Evolutionary conservation across 1,140 invertebrate species (phyloP), one percentile per base, ranked within the genome.

Genomic region (Geopemphigus sp.): DNA sequence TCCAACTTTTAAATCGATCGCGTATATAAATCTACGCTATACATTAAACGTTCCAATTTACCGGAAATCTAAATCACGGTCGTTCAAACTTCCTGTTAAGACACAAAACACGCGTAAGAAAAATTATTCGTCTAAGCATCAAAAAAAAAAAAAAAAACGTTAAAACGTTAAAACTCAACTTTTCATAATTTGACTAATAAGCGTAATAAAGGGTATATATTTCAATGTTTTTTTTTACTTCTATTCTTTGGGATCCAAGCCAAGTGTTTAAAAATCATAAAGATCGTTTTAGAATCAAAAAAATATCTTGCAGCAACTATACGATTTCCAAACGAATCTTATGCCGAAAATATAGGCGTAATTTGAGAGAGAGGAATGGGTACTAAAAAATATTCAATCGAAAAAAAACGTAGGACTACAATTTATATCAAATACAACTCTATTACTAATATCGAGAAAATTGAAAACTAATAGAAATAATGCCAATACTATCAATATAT

Each of bases 161-260:
- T 14, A 29, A 70, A 70, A 50, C 66, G 66, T 70, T 70, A 47
- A 24, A 70, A 78, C 57, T 50, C 6, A 10, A 61, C 39, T 63
- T 63, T 78, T 78, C 39, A 19, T 78, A 78, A 78, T 78, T 78
- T 63, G 74, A 63, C 74, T 78, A 78, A 78, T 78, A 78, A 78
- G 54, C 57, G 57, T 59, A 72, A 72, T 53, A 29, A 29, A 54
- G 24, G 68, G 54, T 54, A 8, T 39, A 54, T 72, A 54, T 72
- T 53, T 72, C 68, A 54, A 32, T 29, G 47, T 53, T 50, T 14
- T 68, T 24, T 68, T 29, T 68, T 50, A 24, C 17, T 15, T 68
- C 15, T 50, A 12, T 47, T 12, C 22, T 0, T 72, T 8, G 47
- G 68, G 50, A 72, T 17, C 11, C 24, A 8, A 29, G 68, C 68